These are phyloP conservation scores for Pseudachorutes palmiensis DNA, from an alignment of 1,140 invertebrate species.

Conservation along the genomic window DNA sequence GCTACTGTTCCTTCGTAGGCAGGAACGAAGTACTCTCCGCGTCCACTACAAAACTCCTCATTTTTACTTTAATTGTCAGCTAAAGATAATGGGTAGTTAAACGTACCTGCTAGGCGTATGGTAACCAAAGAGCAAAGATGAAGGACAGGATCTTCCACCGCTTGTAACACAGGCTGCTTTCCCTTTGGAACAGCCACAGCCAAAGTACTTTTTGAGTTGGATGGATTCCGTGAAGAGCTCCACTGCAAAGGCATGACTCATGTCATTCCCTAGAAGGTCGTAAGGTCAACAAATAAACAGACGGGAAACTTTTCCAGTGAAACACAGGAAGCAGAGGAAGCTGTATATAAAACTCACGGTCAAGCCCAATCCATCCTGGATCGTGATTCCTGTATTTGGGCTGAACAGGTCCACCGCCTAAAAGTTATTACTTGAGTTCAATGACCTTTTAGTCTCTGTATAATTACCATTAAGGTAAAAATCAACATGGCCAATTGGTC, in stretches of 20 bases:
- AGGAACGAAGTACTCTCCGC: background rate
- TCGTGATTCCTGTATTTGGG: background rate
- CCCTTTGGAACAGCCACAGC: background rate
- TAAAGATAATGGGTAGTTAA: background rate
- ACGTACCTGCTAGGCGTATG: background rate
- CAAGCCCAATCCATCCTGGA: background rate
- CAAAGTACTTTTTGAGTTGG: background rate
- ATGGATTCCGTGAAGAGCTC: conserved; percentile 4
- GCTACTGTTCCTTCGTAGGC: background rate
- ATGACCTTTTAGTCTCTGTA: too few species aligned
- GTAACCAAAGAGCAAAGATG: conserved; percentile 3
- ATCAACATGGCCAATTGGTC: conserved; percentile 51
- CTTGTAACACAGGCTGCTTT: background rate
- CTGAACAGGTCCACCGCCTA: conserved; percentile 13
- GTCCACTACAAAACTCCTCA: background rate
- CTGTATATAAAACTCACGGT: too few species aligned
- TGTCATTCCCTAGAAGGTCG: background rate
- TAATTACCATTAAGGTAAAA: conserved; percentile 52
- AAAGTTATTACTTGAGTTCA: too few species aligned
- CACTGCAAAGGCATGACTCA: background rate
- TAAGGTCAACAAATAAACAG: background rate
- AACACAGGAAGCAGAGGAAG: too few species aligned
- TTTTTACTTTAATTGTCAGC: too few species aligned
- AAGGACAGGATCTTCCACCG: too few species aligned
- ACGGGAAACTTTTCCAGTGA: too few species aligned